A percentile compares a stretch with the other conserved stretches of the same genome.
Evolutionary conservation across 2,113 vertebrate species (phyloP).

Genomic region (Ictalurus furcatus): DNA sequence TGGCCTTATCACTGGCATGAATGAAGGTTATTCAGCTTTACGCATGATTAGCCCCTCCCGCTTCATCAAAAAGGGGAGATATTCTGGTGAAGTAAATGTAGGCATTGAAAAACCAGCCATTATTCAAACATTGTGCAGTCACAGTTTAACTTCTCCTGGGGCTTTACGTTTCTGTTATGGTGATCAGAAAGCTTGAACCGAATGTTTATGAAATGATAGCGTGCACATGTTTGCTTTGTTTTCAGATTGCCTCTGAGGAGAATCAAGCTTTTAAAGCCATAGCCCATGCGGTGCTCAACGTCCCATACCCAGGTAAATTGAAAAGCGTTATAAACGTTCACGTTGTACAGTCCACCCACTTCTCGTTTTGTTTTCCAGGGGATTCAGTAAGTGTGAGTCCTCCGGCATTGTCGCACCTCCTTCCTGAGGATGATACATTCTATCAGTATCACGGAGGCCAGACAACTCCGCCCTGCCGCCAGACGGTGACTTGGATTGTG

Average conservation of each 20-base stretch:
- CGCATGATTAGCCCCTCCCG: background rate
- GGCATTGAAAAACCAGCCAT: background rate
- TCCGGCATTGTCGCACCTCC: conserved; percentile 1
- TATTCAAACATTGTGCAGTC: background rate
- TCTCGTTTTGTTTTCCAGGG: background rate
- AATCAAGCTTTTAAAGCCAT: conserved; percentile 18
- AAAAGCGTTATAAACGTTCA: background rate
- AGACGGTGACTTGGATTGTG: conserved; percentile 21
- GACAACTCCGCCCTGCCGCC: conserved; percentile 18
- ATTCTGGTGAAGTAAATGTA: background rate
- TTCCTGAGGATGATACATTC: conserved; percentile 11
- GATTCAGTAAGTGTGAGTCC: conserved; percentile 1
- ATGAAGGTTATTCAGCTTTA: background rate
- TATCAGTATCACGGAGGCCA: conserved; percentile 27
- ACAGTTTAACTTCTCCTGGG: background rate
- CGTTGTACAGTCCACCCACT: background rate
- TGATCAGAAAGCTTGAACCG: background rate
- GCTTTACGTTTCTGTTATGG: background rate
- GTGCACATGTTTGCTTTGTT: background rate
- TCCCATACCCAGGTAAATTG: conserved; percentile 4
- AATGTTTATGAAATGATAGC: background rate
- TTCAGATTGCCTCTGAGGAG: conserved; percentile 5
- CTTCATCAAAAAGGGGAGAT: background rate
- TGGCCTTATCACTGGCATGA: background rate
- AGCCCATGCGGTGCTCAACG: background rate